Evolutionary conservation across 2,113 vertebrate species (phyloP), one percentile per base, ranked within the genome.

Genomic region (Etheostoma cragini): DNA sequence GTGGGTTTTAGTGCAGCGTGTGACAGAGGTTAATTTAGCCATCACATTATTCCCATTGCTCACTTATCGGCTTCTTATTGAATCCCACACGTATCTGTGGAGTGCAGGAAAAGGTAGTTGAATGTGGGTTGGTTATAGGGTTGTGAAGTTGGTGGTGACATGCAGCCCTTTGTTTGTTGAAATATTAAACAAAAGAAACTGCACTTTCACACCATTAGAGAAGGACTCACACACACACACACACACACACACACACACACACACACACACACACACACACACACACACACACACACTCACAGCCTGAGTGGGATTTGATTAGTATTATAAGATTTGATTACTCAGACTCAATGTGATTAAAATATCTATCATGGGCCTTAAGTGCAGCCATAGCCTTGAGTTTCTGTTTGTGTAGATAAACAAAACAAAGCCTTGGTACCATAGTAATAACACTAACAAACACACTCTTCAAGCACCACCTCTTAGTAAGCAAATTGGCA

Each of bases 271-370:
- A 58, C 30, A 46, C 2, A 10, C 8, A n/a, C 63, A 30, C 15
- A 54, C 26, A 67, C 35, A 38, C n/a, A 56, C 42, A 50, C 57
- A 42, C 64, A 53, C 61, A 68, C 13, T 30, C 38, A 11, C 22
- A 57, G 22, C 35, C 21, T 19, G 35, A 58, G 24, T 52, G 80
- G 80, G 8, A 77, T 83, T 79, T 81, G 65, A 88, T 84, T 67
- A 80, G 33, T 76, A 57, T 69, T 52, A 58, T 26, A 50, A 74
- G 10, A 75, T 87, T 68, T 63, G 66, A 82, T 86, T 86, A 62
- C 35, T 61, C 17, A 1, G 47, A 11, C 30, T 69, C 17, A 35
- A 45, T 66, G 30, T 79, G 60, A 78, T 82, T 80, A 58, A 75
- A 80, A 66, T 65, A 49, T 77, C 58, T 53, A 81, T 68, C 30